phyloP scores from a whole-genome alignment of 2,888 invertebrate species.

The Colostygia pectinataria region DNA sequence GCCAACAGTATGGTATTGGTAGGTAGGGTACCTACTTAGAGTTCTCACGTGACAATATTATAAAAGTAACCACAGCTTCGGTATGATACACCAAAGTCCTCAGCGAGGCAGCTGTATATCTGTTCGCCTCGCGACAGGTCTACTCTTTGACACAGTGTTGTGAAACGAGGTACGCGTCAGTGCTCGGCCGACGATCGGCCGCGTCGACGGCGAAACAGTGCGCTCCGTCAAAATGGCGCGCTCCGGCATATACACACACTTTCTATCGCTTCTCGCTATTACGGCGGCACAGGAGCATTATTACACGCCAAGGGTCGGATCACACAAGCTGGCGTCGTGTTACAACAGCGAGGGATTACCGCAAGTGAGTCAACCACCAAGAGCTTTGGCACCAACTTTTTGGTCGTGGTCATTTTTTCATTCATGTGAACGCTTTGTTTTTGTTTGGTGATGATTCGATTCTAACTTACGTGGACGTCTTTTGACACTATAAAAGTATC shows the following conservation, averaged over 20 bases:
- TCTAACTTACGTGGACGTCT: conserved; percentile 3
- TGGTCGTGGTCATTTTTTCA: conserved; percentile 50
- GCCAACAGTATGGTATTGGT: too few species aligned
- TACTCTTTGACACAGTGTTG: conserved; percentile 69
- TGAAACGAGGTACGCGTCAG: conserved; percentile 69
- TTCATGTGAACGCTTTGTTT: conserved; percentile 49
- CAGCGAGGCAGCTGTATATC: conserved; percentile 16
- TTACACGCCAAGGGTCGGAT: conserved; percentile 62
- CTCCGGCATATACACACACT: conserved; percentile 50
- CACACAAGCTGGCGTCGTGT: conserved; percentile 69
- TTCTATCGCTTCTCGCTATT: conserved; percentile 54
- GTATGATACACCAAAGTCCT: conserved; percentile 7
- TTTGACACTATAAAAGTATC: background rate
- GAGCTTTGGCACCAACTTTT: conserved; percentile 45
- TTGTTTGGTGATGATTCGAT: conserved; percentile 36
- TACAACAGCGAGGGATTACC: conserved; percentile 68
- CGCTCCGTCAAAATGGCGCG: conserved; percentile 71
- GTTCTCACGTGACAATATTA: too few species aligned
- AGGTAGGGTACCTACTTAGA: too few species aligned
- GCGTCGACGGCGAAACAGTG: conserved; percentile 59
- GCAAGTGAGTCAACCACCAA: conserved; percentile 59
- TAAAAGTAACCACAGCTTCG: too few species aligned
- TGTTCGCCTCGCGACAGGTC: conserved; percentile 5
- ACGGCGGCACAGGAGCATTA: conserved; percentile 62
- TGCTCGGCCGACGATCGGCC: conserved; percentile 68